Base-by-base conservation (phyloP, 2,797 vertebrate genomes). In the Poecilia wingei region DNA sequence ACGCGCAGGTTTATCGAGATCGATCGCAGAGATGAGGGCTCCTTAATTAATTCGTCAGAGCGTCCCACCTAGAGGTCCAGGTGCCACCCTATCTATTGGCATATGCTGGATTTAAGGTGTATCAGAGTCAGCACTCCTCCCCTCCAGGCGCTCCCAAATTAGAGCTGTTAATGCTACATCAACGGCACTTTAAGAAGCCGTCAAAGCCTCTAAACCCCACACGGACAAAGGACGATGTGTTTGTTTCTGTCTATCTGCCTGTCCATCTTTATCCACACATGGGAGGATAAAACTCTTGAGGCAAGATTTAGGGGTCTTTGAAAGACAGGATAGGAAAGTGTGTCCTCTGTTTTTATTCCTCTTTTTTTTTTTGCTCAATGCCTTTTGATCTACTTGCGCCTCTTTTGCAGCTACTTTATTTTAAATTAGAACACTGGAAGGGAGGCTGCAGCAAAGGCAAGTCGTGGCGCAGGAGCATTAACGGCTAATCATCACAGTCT, bases 81-180 rank as follows among this genome's bases (percentile, higher is more conserved):
- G 91, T 94, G 92, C 92, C 88, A 87, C 90, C 90, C 78, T 75
- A 82, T 88, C 81, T 94, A 94, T 94, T 87, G 94, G 91, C 93
- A 94, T 92, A 76, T 87, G 87, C 76, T 78, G 87, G 92, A 93
- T 93, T 94, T 89, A 93, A 90, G 86, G 88, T 82, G 83, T 84
- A 82, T 88, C 85, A 79, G 88, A 92, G 93, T 95, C 94, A 94
- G 91, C 91, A 87, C 74, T 92, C 85, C 85, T 89, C 82, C 81
- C 79, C 64, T 81, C 61, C 84, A 49, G 80, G 74, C 79, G 6
- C 83, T 82, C 69, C 74, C 76, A 89, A 90, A 89, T 93, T 87
- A 92, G 88, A 85, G 88, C 89, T 86, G 87, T 82, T 92, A 90
- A 91, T 92, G 90, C 90, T 91, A 90, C 91, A 93, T 94, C 93